A percentile compares a stretch with the other conserved stretches of the same genome.
Evolutionary conservation across 35 echinoderm and acorn worm genomes (phyloP).

Genomic region (Ptychodera flava): DNA sequence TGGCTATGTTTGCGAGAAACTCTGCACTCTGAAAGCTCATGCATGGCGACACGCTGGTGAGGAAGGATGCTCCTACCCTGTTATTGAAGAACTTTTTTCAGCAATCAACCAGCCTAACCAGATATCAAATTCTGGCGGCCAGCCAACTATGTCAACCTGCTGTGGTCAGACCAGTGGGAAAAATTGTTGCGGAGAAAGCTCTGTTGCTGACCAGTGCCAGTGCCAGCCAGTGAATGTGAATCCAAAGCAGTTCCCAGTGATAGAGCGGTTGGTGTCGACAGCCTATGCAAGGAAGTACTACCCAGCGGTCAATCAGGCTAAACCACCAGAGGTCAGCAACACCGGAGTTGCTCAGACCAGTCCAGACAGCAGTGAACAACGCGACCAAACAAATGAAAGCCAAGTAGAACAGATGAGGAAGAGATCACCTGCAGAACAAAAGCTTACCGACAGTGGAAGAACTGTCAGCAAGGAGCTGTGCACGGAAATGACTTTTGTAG

Average conservation of each 20-base stretch:
- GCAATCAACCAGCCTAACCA: background rate
- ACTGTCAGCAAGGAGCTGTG: too few species aligned
- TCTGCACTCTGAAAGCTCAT: slow-evolving; percentile 91
- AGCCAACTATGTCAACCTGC: background rate
- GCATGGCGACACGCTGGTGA: slow-evolving; percentile 95
- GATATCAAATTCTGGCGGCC: background rate
- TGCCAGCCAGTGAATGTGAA: slow-evolving; percentile 38
- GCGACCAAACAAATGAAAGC: too few species aligned
- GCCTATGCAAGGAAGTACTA: background rate
- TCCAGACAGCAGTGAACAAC: too few species aligned
- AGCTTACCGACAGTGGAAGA: too few species aligned
- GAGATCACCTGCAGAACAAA: too few species aligned
- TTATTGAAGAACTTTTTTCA: slow-evolving; percentile 35
- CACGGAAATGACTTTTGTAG: too few species aligned
- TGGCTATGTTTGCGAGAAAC: slow-evolving; percentile 82
- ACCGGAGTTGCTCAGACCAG: too few species aligned
- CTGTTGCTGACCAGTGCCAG: slow-evolving; percentile 4
- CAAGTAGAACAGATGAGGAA: too few species aligned
- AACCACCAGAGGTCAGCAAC: too few species aligned
- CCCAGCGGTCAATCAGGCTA: background rate
- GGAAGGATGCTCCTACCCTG: slow-evolving; percentile 79
- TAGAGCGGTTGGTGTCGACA: slow-evolving; percentile 6
- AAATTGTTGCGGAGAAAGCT: background rate
- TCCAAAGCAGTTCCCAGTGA: slow-evolving; percentile 20
- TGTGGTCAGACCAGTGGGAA: background rate